Evolutionary conservation across 2,888 invertebrate genomes (phyloP), one percentile per base, ranked within the genome.

Genomic region (Eristalinus aeneus): DNA sequence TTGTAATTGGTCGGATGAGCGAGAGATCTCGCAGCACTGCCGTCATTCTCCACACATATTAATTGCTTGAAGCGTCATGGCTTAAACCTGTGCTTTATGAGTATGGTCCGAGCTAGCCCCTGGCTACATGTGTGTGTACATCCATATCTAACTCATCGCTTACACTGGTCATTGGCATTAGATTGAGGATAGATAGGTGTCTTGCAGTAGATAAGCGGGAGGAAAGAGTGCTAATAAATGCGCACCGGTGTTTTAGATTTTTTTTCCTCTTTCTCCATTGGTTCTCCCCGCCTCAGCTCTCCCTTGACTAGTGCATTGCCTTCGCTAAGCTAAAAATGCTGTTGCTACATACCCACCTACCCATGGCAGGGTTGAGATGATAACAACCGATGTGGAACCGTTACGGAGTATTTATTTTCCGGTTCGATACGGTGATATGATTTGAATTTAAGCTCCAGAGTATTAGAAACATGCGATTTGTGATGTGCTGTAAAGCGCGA

Each of bases 351-450:
- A 58, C 77, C 63, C 69, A 60, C 86, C 82, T 78, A 58, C 77
- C 63, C 69, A 60, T 39, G 63, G 61, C 68, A 64, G 77, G 67
- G 69, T 71, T 86, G 76, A 77, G 82, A 86, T 86, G 86, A 82
- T 86, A 78, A 16, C 72, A 80, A 77, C 58, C 80, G 84, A 84
- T 74, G 84, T 85, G 88, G 85, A 88, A 88, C 88, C 88, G 88
- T 85, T 88, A 85, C 85, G 88, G 88, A 79, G 78, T 82, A 81
- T 88, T 88, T 88, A 85, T 73, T 88, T 88, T 88, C 85, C 85
- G 73, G 75, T 82, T 85, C 88, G 88, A 88, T 88, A 88, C 85
- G 88, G 88, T 85, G 67, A 81, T 81, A 82, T 79, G 81, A 85
- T 85, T 79, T 81, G 74, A 84, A 80, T 87, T 84, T 73, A 34